phyloP scores from a whole-genome alignment of 1,140 invertebrate species.

The Rhopalosiphum maidis region DNA sequence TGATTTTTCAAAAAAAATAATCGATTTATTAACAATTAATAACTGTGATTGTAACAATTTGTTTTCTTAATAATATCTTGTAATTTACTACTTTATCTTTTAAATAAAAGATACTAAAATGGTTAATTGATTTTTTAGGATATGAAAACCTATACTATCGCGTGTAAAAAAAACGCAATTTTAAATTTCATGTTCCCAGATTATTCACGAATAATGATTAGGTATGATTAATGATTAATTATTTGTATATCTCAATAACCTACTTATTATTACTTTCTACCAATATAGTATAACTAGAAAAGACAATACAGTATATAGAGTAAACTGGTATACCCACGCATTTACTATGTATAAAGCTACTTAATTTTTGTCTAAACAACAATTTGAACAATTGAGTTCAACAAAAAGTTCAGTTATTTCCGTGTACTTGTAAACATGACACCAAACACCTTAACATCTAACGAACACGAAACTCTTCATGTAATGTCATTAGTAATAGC shows the following conservation, averaged over 20 bases:
- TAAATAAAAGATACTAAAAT: no score
- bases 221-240: not conserved
- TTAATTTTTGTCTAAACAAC: not conserved
- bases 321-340: not conserved
- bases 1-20: no score
- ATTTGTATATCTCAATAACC: not conserved
- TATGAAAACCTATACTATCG: no score
- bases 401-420: conserved; percentile 26
- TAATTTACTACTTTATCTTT: no score
- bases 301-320: not conserved
- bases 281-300: not conserved
- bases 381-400: not conserved
- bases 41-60: not conserved
- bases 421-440: conserved; percentile 32
- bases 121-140: no score
- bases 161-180: not conserved
- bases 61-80: not conserved
- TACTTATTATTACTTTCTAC: not conserved
- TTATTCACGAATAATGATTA: not conserved
- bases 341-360: not conserved
- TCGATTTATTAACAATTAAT: not conserved
- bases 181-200: no score
- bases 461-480: conserved; percentile 23
- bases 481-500: not conserved
- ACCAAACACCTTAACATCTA: conserved; percentile 38